phyloP scores from a whole-genome alignment of 2,113 vertebrate genomes.

The Elgaria multicarinata region DNA sequence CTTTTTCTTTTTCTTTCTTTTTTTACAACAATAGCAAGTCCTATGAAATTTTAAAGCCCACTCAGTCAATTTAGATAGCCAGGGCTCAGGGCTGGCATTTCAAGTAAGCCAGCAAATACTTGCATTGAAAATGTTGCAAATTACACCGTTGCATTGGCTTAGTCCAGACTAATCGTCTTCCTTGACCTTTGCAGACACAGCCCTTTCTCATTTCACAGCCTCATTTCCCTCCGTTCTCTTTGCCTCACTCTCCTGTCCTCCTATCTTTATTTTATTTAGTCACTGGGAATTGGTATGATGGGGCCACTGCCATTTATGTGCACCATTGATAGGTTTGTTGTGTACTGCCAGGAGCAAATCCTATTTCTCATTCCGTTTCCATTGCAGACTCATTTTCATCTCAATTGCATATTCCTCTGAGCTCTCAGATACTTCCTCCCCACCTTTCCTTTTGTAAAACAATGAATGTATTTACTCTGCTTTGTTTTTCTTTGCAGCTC shows the following conservation, averaged over 20 bases:
- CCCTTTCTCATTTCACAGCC: constrained; percentile 75
- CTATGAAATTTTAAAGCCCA: constrained; percentile 78
- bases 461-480: constrained; percentile 74
- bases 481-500: constrained; percentile 45
- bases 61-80: constrained; percentile 78
- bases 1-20: constrained; percentile 72
- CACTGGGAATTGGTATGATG: constrained; percentile 61
- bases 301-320: constrained; percentile 54
- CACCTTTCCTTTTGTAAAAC: constrained; percentile 69
- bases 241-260: constrained; percentile 68
- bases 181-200: constrained; percentile 70
- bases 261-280: constrained; percentile 73
- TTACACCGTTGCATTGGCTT: constrained; percentile 69
- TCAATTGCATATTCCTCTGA: constrained; percentile 69
- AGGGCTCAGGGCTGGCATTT: constrained; percentile 74
- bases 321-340: constrained; percentile 60
- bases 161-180: constrained; percentile 72
- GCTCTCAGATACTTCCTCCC: constrained; percentile 59
- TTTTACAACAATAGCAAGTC: constrained; percentile 75
- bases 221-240: constrained; percentile 71
- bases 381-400: constrained; percentile 74
- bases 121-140: constrained; percentile 77
- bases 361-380: constrained; percentile 77
- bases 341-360: constrained; percentile 63
- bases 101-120: constrained; percentile 73